Base-by-base conservation (phyloP, 1,140 invertebrate species). In the Theocolax elegans region DNA sequence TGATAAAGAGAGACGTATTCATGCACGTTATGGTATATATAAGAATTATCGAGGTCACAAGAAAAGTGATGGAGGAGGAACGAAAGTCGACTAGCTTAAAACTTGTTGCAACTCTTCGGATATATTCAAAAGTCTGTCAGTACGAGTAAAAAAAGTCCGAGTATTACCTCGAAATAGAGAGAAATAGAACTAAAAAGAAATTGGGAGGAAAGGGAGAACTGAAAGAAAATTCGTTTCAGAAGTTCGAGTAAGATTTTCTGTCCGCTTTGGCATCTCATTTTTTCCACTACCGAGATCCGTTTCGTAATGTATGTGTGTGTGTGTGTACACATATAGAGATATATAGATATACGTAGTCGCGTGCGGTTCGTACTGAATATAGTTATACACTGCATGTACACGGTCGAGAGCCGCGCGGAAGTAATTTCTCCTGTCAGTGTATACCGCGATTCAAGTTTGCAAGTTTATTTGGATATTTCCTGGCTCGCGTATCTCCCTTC, bases 201-300 rank as follows among this genome's bases (percentile, higher is more conserved):
- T 6, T 6, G 31, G 10, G 31, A 35, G 31, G 10, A 35, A 35
- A 35, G 10, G 31, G 10, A 10, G 31, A 6, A 10, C 4, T 44
- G 42, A 74, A 79, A 71, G 70, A 74, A 76, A 80, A 80, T 80
- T 80, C 62, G 56, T 74, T 62, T 10, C 23, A 49, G 67, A 76
- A 77, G 67, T 77, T 77, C 38, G 53, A 49, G 73, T 71, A 63
- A 76, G 75, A 80, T 80, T 80, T 74, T 74, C 74, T 53, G 60
- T 63, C 64, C 62, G 70, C 71, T 72, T 75, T 76, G 72, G 77
- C 56, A 66, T 46, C 27, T 40, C 31, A 67, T 70, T 75, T 72
- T 73, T 64, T 74, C 51, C 64, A 6, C 23, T 35, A 35, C 31
- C 10, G 31, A 6, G 31, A 6, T 35, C 31, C 10, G 15, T 60